phyloP scores from a whole-genome alignment of 2,888 invertebrate genomes.

The Harpalus rufipes region DNA sequence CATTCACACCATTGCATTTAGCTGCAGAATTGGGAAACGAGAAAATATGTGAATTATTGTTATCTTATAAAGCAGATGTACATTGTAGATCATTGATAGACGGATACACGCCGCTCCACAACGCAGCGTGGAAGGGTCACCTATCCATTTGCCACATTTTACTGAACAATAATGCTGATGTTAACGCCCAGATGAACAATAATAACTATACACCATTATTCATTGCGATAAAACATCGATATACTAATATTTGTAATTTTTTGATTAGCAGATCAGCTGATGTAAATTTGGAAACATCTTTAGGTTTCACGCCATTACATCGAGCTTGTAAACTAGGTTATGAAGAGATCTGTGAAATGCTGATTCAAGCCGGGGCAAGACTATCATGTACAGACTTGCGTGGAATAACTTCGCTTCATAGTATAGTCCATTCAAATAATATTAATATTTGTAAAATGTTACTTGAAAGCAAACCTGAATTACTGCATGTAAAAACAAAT shows the following conservation, averaged over 20 bases:
- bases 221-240: not conserved
- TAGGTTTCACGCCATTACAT: constrained; percentile 4
- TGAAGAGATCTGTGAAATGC: constrained; percentile 3
- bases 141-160: not conserved
- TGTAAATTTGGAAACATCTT: not conserved
- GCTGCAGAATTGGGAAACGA: constrained; percentile 15
- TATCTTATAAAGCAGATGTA: not conserved
- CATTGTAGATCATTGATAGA: not conserved
- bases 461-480: not conserved
- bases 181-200: not conserved
- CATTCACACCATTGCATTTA: not conserved
- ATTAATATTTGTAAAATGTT: not conserved
- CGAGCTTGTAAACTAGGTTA: constrained; percentile 3
- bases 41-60: not conserved
- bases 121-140: not conserved
- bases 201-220: not conserved
- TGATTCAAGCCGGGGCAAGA: not conserved
- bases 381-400: not conserved
- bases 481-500: not conserved
- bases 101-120: constrained; percentile 7
- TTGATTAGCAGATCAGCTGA: constrained; percentile 2
- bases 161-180: constrained; percentile 4
- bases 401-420: not conserved
- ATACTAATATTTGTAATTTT: constrained; percentile 1
- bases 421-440: not conserved